phyloP scores from a whole-genome alignment of 2,888 invertebrate genomes.

The Torymus auratus region DNA sequence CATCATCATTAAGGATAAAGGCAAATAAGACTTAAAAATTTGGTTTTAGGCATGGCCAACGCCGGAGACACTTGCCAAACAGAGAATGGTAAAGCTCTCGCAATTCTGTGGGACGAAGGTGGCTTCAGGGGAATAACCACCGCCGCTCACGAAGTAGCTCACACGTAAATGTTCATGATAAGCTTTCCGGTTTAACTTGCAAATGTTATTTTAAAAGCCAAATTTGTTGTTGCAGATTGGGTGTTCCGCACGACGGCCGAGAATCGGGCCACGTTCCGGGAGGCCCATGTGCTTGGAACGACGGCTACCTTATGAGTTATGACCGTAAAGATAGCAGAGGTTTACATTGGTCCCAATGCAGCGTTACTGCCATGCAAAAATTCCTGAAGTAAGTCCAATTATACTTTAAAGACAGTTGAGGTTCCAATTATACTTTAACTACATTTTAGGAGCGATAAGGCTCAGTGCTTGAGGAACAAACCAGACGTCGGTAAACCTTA shows the following conservation, averaged over 20 bases:
- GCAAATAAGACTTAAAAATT: neutral
- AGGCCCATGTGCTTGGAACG: constrained; percentile 19
- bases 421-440: neutral
- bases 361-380: constrained; percentile 13
- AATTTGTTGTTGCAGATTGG: constrained; percentile 14
- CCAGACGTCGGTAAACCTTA: constrained; percentile 28
- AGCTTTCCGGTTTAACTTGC: too few relatives aligned
- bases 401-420: too few relatives aligned
- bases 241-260: constrained; percentile 36
- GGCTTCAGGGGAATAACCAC: constrained; percentile 37
- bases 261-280: neutral
- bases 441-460: neutral
- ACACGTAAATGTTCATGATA: constrained; percentile 19
- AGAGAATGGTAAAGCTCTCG: neutral
- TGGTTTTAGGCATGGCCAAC: constrained; percentile 15
- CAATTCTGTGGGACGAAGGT: constrained; percentile 38
- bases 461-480: constrained; percentile 37
- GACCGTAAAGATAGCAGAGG: constrained; percentile 1
- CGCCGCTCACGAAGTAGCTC: constrained; percentile 50
- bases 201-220: neutral
- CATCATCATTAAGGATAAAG: neutral
- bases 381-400: constrained; percentile 29
- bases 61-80: constrained; percentile 9
- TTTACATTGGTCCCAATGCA: constrained; percentile 48
- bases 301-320: constrained; percentile 52